Percentiles rank a stretch among this genome's conserved stretches.
Evolutionary conservation across 1,140 invertebrate genomes (phyloP).

Genomic region (Macrobrachium rosenbergii): DNA sequence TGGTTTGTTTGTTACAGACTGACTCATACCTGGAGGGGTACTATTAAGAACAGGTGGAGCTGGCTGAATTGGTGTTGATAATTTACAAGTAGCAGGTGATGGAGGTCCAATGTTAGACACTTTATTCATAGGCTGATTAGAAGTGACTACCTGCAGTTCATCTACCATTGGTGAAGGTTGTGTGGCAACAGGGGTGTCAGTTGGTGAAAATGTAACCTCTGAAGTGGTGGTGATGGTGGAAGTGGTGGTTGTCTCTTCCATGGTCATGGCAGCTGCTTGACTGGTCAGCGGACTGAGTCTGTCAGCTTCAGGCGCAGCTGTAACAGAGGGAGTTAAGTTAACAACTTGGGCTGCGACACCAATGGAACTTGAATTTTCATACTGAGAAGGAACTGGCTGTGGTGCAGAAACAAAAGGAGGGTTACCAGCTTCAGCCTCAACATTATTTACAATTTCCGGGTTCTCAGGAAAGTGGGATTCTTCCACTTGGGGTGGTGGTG

Average conservation of each 20-base stretch:
- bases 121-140: no score
- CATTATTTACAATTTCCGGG: constrained; percentile 26
- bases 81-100: no score
- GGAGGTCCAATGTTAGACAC: no score
- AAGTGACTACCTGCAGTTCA: background rate
- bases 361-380: constrained; percentile 33
- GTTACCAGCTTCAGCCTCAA: constrained; percentile 25
- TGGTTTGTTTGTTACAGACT: no score
- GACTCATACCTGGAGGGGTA: no score
- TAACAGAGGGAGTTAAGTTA: constrained; percentile 35
- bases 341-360: constrained; percentile 29
- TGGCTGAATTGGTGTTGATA: no score
- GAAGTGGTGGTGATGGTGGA: background rate
- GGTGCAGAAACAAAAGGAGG: constrained; percentile 39
- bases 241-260: constrained; percentile 32
- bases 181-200: background rate
- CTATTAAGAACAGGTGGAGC: no score
- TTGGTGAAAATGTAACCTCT: background rate
- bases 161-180: background rate
- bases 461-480: constrained; percentile 28
- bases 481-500: constrained; percentile 17
- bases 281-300: constrained; percentile 42
- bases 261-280: constrained; percentile 38
- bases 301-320: constrained; percentile 44
- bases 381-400: constrained; percentile 33